Conservation (phyloP, 2,888 invertebrate genomes). For the Parnassius glacialis region DNA sequence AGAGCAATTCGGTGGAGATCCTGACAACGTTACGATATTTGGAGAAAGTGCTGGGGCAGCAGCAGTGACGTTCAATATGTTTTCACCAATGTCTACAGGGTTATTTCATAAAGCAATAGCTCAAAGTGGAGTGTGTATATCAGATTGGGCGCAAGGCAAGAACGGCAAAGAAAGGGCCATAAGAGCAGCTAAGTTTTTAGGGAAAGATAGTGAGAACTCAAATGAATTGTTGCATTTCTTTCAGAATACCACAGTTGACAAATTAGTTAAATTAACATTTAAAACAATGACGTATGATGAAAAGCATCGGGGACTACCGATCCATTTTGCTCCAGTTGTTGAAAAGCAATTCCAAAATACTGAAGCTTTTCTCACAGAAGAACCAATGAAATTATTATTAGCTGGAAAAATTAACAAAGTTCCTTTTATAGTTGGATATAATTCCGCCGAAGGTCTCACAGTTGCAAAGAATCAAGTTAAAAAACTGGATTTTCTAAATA, state of each 20-base stretch:
- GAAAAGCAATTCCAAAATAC: slow-evolving; percentile 43
- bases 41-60: slow-evolving; percentile 59
- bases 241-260: slow-evolving; percentile 32
- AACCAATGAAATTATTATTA: slow-evolving; percentile 38
- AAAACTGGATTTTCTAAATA: slow-evolving; percentile 38
- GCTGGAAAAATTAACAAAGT: slow-evolving; percentile 37
- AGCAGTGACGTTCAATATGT: slow-evolving; percentile 51
- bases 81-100: slow-evolving; percentile 54
- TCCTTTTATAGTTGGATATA: slow-evolving; percentile 45
- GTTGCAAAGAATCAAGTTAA: slow-evolving; percentile 31
- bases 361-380: slow-evolving; percentile 41
- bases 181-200: slow-evolving; percentile 37
- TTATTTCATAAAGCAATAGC: slow-evolving; percentile 53
- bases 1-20: slow-evolving; percentile 46
- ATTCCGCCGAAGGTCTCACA: slow-evolving; percentile 43
- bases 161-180: slow-evolving; percentile 36
- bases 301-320: slow-evolving; percentile 38
- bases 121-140: slow-evolving; percentile 48
- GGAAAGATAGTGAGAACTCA: slow-evolving; percentile 35
- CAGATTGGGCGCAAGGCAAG: slow-evolving; percentile 36
- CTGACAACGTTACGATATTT: slow-evolving; percentile 50
- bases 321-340: slow-evolving; percentile 46
- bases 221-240: slow-evolving; percentile 38
- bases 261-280: slow-evolving; percentile 38
- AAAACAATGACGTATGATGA: slow-evolving; percentile 40